A percentile compares a stretch with the other conserved stretches of the same genome.
Conservation (phyloP, 2,113 vertebrate genomes). For the Labeo catla region DNA sequence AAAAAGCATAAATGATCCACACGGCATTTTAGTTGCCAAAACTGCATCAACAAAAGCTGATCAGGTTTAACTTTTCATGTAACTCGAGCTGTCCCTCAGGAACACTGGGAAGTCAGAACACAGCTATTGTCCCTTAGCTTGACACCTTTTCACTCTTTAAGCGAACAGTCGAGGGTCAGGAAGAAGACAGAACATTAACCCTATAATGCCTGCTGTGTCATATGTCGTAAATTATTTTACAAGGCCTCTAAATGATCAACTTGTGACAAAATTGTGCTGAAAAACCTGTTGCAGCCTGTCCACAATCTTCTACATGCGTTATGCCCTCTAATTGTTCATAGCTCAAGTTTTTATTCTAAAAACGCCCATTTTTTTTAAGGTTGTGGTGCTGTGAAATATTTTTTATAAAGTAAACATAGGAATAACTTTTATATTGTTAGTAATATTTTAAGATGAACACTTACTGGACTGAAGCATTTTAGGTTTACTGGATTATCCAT, state of each 20-base stretch:
- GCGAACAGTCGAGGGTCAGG: neutral
- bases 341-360: neutral
- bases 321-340: neutral
- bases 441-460: neutral
- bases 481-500: neutral
- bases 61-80: conserved; percentile 1
- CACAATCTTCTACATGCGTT: neutral
- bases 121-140: conserved; percentile 1
- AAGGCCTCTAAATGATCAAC: neutral
- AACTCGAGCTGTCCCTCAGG: neutral
- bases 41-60: neutral
- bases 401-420: neutral
- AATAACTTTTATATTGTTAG: neutral
- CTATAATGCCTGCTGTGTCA: neutral
- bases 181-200: neutral
- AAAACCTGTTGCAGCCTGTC: neutral
- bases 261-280: neutral
- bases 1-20: neutral
- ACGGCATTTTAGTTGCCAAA: neutral
- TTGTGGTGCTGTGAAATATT: neutral
- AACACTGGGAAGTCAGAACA: conserved; percentile 1
- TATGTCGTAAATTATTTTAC: neutral
- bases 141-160: neutral
- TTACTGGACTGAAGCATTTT: neutral
- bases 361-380: neutral